phyloP scores from a whole-genome alignment of 2,797 vertebrate species.

The Nasua narica region DNA sequence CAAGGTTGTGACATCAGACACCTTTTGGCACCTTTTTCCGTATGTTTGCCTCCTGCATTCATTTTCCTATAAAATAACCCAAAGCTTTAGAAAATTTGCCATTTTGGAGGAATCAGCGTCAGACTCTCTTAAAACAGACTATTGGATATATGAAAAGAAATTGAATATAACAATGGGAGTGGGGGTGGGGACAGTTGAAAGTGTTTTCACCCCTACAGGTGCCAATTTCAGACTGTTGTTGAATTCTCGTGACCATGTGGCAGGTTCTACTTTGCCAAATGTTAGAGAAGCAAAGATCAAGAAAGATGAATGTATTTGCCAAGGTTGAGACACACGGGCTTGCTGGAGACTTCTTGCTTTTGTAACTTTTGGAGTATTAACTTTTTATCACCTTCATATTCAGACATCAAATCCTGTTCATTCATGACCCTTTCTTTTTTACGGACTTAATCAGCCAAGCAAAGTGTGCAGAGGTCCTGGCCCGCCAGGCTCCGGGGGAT shows the following conservation, averaged over 20 bases:
- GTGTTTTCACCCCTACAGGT: rapidly evolving
- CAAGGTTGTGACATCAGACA: background rate
- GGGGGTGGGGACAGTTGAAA: rapidly evolving
- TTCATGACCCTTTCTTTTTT: background rate
- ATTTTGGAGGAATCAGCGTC: background rate
- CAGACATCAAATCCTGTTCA: background rate
- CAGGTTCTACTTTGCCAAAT: background rate
- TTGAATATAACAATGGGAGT: rapidly evolving
- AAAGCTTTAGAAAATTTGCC: background rate
- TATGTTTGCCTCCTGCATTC: background rate
- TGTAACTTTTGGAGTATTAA: background rate
- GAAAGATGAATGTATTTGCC: background rate
- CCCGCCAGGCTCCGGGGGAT: background rate
- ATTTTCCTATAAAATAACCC: background rate
- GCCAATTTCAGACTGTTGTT: rapidly evolving
- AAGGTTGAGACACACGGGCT: rapidly evolving
- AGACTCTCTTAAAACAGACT: no score
- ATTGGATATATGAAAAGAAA: background rate
- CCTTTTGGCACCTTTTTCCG: rapidly evolving
- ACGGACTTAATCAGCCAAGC: background rate
- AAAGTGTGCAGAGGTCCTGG: background rate
- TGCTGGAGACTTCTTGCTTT: background rate
- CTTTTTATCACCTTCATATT: background rate
- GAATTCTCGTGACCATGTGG: rapidly evolving
- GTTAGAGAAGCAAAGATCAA: background rate